Conservation (phyloP, 1,140 invertebrate genomes). For the Papilio glaucus region DNA sequence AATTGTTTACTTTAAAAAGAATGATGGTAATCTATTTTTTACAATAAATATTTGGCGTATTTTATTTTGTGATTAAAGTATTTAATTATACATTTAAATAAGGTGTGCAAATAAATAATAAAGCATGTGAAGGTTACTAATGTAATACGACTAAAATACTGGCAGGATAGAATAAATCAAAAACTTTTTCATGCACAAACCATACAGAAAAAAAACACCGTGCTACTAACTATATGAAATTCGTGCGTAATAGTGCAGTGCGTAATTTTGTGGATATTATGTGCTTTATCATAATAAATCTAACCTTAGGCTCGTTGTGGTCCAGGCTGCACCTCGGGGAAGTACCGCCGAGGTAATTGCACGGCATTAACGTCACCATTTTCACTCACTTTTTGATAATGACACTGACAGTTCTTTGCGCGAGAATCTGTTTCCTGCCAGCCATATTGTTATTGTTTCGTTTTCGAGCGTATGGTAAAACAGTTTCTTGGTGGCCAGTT, state of each 20-base stretch:
- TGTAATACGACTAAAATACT: not conserved
- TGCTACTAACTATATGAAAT: not conserved
- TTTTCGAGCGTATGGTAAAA: conserved; percentile 49
- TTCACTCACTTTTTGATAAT: conserved; percentile 62
- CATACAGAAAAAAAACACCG: not conserved
- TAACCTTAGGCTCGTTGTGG: conserved; percentile 78
- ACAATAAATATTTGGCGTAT: too few species aligned
- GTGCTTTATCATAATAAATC: conserved; percentile 45
- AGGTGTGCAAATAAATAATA: conserved; percentile 36
- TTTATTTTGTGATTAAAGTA: too few species aligned
- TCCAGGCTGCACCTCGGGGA: conserved; percentile 78
- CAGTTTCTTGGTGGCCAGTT: conserved; percentile 44
- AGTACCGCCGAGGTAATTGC: conserved; percentile 76
- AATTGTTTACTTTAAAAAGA: too few species aligned
- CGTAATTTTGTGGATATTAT: conserved; percentile 2
- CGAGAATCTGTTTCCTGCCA: conserved; percentile 59
- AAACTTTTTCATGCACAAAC: not conserved
- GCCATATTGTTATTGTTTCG: conserved; percentile 67
- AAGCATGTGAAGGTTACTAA: not conserved
- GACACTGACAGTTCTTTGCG: conserved; percentile 74
- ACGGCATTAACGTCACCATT: conserved; percentile 82
- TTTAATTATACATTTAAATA: not conserved
- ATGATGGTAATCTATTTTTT: too few species aligned
- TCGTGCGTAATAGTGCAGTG: conserved; percentile 27
- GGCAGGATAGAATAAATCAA: not conserved